Evolutionary conservation across 1,140 invertebrate genomes (phyloP).

Genomic region (Probaryconus sp.): DNA sequence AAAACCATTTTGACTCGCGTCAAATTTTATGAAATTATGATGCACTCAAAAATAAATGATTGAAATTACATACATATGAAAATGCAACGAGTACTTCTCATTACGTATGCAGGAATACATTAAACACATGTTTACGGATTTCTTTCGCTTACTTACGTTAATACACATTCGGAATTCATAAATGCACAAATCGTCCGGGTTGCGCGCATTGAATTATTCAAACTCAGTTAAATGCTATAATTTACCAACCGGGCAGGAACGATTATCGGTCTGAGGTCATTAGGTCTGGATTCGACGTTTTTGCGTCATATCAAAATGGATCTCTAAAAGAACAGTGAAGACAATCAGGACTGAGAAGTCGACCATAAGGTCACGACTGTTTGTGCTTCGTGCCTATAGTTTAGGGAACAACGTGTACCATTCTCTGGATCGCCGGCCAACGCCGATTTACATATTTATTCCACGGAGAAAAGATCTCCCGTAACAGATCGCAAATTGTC

Average conservation of each 20-base stretch:
- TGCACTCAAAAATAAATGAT: no score
- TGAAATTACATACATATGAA: no score
- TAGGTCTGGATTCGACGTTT: slow-evolving; percentile 51
- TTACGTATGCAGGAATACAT: no score
- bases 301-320: slow-evolving; percentile 38
- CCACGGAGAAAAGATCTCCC: slow-evolving; percentile 54
- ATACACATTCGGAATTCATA: no score
- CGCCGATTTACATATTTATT: slow-evolving; percentile 65
- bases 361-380: slow-evolving; percentile 49
- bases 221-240: slow-evolving; percentile 11
- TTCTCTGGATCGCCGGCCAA: slow-evolving; percentile 27
- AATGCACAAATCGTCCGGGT: slow-evolving; percentile 9
- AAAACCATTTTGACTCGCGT: no score
- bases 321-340: slow-evolving; percentile 35
- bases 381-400: slow-evolving; percentile 50
- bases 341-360: slow-evolving; percentile 43
- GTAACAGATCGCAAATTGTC: slow-evolving; percentile 59
- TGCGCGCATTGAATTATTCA: slow-evolving; percentile 43
- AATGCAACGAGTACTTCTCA: no score
- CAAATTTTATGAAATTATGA: no score
- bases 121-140: no score
- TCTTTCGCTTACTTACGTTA: no score
- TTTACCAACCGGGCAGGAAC: slow-evolving; percentile 7
- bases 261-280: slow-evolving; percentile 48
- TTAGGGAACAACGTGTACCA: slow-evolving; percentile 52